A percentile compares a stretch with the other conserved stretches of the same genome.
Evolutionary conservation across 1,140 invertebrate genomes (phyloP).

Genomic region (Scaptomyza graminum): DNA sequence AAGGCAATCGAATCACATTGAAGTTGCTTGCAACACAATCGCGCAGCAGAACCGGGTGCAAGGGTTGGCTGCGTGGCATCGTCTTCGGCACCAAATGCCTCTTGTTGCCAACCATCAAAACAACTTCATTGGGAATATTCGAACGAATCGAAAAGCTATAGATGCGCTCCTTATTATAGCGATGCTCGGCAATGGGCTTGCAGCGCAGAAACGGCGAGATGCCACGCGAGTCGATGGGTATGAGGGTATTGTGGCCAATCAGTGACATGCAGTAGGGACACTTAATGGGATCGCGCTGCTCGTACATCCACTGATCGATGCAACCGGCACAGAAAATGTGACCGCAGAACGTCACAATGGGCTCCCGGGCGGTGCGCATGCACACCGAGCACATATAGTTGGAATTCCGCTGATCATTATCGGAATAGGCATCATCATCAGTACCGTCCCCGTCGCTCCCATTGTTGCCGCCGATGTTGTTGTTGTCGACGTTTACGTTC

Average conservation of each 20-base stretch:
- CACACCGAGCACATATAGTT: constrained; percentile 48
- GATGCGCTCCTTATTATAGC: not conserved
- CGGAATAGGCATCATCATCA: too few species aligned
- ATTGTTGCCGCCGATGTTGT: not conserved
- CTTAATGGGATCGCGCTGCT: not conserved
- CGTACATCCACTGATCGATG: constrained; percentile 40
- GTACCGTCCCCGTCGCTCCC: not conserved
- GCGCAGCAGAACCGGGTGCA: constrained; percentile 33
- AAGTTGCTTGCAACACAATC: not conserved
- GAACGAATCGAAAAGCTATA: not conserved
- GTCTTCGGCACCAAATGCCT: constrained; percentile 9
- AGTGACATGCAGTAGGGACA: constrained; percentile 56
- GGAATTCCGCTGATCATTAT: not conserved
- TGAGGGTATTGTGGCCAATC: constrained; percentile 41
- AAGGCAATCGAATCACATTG: too few species aligned
- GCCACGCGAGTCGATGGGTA: too few species aligned
- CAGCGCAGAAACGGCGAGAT: not conserved
- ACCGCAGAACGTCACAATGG: constrained; percentile 53
- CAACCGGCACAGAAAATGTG: constrained; percentile 53
- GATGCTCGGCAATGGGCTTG: constrained; percentile 23
- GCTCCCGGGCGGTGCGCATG: constrained; percentile 31
- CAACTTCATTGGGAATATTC: too few species aligned
- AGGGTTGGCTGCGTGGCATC: constrained; percentile 32
- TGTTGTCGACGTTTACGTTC: not conserved
- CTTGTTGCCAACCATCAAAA: too few species aligned